Base-by-base conservation (phyloP, 2,797 vertebrate species). In the Muraenolepis orangiensis region DNA sequence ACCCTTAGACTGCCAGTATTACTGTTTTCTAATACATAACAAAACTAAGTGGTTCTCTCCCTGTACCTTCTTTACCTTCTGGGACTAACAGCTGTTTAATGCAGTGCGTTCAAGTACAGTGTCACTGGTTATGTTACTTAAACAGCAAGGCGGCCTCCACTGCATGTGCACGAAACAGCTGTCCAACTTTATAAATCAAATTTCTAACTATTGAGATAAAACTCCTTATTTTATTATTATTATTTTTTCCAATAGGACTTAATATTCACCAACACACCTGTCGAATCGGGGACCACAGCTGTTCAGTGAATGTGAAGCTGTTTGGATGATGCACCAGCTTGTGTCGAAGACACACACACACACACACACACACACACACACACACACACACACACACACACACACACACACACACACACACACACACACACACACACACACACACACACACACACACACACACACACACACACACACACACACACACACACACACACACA, bases 61-160 rank as follows among this genome's bases (percentile, higher is more conserved):
- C 18, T 68, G 32, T n/a, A 36, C 36, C 26, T 68, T n/a, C n/a
- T 73, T 32, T 18, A 26, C 28, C 74, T 34, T 16, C 6, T 64
- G 20, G 69, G 10, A 34, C 42, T 20, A 75, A 78, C 66, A n/a
- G 70, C 72, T 38, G 18, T 68, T 75, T 70, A 34, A 70, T 38
- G 69, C 31, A 70, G 20, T n/a, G 23, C 5, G 31, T n/a, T n/a
- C 18, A 6, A 70, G n/a, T 38, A 20, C 16, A 70, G 29, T 18
- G 13, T 67, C 28, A 31, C 13, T 31, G 4, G 66, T 71, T 70
- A 38, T 73, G 20, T n/a, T 64, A 26, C 34, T 72, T 67, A 73
- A 28, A 29, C 32, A 23, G 11, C 51, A 46, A 61, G 57, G 72
- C 64, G 69, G 11, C 76, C 28, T 31, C 14, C 6, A 23, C 69